Base-by-base conservation (phyloP, 1,140 invertebrate genomes). In the Drosophila fuyamai region DNA sequence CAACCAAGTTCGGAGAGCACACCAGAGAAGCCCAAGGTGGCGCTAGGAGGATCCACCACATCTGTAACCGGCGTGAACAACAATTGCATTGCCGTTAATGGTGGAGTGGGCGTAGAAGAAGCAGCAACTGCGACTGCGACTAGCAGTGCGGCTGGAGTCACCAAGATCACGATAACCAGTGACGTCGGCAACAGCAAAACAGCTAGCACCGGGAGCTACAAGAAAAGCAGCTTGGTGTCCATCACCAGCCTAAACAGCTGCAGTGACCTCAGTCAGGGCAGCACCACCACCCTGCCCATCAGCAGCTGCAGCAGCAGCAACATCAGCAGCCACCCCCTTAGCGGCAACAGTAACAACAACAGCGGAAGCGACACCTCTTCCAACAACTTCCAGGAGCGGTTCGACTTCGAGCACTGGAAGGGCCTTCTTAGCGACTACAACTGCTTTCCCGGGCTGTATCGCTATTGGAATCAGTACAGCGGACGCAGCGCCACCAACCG, bases 351-450 rank as follows among this genome's bases (percentile, higher is more conserved):
- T 47, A 60, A 29, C 61, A 77, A 61, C 57, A 72, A 51, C 55
- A 57, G 18, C 29, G 51, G 68, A 55, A 91, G 90, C 78, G 90
- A 92, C 54, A 92, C 90, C 9, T 90, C 86, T 4, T 92, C 91
- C 12, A 83, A 81, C n/a, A 91, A 90, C 60, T 92, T 92, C 43
- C 90, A 92, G 43, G 83, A 92, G 47, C 83, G 84, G 8, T 92
- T 92, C 65, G 90, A 91, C 51, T 91, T 92, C 38, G 79, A 86
- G 47, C 76, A 91, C 46, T 88, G 86, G 76, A 92, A 92, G 61
- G 84, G 82, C 8, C 36, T 91, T 16, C 60, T 92, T 13, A 90
- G 81, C 36, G 90, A 92, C 46, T 77, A 92, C 29, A 90, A 85
- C 66, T 92, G 91, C 50, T 81, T 92, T 40, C 74, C 91, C 56